phyloP scores from a whole-genome alignment of 2,888 invertebrate genomes.

The Elegia similella region DNA sequence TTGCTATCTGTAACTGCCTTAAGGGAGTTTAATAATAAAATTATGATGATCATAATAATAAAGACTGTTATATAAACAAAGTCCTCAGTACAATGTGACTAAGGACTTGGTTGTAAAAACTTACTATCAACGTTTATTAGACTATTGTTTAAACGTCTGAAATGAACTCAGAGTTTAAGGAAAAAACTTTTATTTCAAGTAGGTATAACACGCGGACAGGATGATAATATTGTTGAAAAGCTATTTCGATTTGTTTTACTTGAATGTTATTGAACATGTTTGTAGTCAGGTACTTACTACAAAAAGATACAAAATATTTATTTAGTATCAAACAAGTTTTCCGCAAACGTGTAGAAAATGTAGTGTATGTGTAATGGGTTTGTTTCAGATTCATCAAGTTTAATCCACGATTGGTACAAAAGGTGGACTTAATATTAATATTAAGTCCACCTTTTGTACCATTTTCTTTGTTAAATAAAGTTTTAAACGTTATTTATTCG shows the following conservation, averaged over 20 bases:
- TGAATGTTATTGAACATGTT: no score
- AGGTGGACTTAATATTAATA: no score
- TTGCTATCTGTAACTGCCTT: no score
- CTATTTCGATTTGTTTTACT: not conserved
- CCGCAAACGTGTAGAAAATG: no score
- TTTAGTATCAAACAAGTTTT: not conserved
- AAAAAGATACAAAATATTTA: no score
- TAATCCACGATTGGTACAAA: no score
- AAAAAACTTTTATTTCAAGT: not conserved
- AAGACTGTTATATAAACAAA: not conserved
- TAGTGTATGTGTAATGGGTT: no score
- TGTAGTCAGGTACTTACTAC: no score
- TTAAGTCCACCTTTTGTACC: no score
- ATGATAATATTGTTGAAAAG: not conserved
- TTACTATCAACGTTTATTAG: constrained; percentile 1
- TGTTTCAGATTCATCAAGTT: not conserved
- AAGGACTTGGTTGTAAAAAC: not conserved
- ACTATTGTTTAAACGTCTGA: not conserved
- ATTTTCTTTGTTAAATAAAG: no score
- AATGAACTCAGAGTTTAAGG: not conserved
- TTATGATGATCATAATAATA: not conserved
- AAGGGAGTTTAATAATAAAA: no score
- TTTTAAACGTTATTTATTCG: no score
- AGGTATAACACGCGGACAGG: not conserved
- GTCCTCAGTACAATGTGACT: not conserved